Percentiles rank a stretch among this genome's conserved stretches.
These are phyloP conservation scores for Labia minor DNA, from an alignment of 2,888 invertebrate species.

Conservation along the genomic window DNA sequence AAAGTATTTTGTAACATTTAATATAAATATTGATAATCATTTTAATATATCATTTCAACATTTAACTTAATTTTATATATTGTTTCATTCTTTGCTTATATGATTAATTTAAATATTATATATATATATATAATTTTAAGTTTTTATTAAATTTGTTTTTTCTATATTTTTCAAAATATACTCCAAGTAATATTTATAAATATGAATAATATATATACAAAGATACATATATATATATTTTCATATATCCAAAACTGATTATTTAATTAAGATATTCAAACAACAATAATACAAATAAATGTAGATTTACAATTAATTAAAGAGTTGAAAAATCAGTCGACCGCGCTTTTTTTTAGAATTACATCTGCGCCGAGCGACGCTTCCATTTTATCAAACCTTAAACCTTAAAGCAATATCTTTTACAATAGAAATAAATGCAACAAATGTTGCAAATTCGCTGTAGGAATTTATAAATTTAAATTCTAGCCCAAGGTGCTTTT, in stretches of 20 bases:
- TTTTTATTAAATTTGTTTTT: background rate
- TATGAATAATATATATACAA: conserved; percentile 5
- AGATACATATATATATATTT: conserved; percentile 13
- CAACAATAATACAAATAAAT: background rate
- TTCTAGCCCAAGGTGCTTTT: background rate
- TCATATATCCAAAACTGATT: background rate
- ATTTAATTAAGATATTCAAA: too few relatives aligned
- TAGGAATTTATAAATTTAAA: background rate
- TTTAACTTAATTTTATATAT: too few relatives aligned
- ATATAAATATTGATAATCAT: too few relatives aligned
- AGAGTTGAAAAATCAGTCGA: background rate
- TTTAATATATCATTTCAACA: too few relatives aligned
- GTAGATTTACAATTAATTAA: background rate
- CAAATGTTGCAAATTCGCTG: background rate
- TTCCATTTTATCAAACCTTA: conserved; percentile 1
- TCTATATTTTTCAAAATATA: background rate
- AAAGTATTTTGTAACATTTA: too few relatives aligned
- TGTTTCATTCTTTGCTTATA: too few relatives aligned
- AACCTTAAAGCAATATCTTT: background rate
- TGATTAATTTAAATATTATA: too few relatives aligned
- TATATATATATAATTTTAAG: background rate
- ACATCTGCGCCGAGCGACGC: background rate
- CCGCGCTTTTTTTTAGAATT: background rate
- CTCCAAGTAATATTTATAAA: background rate
- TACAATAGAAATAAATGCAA: background rate